Conservation (phyloP, 1,140 invertebrate genomes). For the Brachionus rubens region DNA sequence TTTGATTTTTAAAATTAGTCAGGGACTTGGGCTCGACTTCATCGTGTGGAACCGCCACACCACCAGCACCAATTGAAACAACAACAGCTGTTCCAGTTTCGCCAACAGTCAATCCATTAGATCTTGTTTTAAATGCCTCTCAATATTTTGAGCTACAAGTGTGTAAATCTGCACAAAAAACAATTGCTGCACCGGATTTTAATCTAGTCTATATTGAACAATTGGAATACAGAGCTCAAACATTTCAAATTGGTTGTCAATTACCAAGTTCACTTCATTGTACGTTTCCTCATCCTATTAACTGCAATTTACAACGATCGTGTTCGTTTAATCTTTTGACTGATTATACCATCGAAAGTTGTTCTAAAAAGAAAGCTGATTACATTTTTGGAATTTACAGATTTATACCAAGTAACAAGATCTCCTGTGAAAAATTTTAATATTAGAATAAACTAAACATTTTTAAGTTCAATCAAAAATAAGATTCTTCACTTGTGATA, state of each 20-base stretch:
- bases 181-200: background rate
- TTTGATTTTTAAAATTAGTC: background rate
- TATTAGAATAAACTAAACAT: background rate
- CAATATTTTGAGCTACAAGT: constrained; percentile 7
- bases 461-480: constrained; percentile 37
- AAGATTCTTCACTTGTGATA: constrained; percentile 7
- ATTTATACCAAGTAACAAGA: constrained; percentile 45
- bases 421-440: too few relatives aligned
- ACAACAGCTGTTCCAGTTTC: background rate
- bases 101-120: background rate
- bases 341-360: background rate
- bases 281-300: background rate
- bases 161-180: background rate
- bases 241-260: background rate
- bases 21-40: background rate
- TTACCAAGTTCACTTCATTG: constrained; percentile 1
- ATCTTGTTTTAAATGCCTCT: constrained; percentile 9
- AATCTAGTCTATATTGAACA: constrained; percentile 26
- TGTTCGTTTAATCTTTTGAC: background rate
- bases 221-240: constrained; percentile 6
- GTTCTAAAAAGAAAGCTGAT: constrained; percentile 9
- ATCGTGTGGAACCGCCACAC: constrained; percentile 23
- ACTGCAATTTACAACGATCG: constrained; percentile 4
- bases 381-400: constrained; percentile 38
- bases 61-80: background rate